phyloP scores from a whole-genome alignment of 2,113 vertebrate genomes.

The Ellobius talpinus region DNA sequence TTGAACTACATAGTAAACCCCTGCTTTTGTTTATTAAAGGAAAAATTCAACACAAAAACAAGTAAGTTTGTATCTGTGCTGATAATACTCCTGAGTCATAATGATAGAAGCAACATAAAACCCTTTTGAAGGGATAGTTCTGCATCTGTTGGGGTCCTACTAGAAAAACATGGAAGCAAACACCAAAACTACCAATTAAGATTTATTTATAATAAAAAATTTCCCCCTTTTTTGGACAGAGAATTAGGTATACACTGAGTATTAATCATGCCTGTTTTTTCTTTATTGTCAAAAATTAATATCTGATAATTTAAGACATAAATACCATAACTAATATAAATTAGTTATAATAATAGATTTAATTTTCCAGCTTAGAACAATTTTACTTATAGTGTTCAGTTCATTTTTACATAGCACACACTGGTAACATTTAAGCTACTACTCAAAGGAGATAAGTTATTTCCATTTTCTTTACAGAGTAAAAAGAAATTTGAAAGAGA shows the following conservation, averaged over 20 bases:
- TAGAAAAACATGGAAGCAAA: constrained; percentile 20
- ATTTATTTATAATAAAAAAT: constrained; percentile 3
- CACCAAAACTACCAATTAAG: neutral
- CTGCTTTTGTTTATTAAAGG: neutral
- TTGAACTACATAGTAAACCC: neutral
- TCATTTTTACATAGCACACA: neutral
- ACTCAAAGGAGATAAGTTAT: constrained; percentile 36
- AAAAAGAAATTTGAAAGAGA: constrained; percentile 99
- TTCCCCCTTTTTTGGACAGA: neutral
- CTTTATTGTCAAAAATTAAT: constrained; percentile 1
- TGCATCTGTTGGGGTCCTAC: neutral
- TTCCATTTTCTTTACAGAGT: constrained; percentile 89
- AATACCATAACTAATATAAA: neutral
- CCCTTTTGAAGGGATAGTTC: neutral
- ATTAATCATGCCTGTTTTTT: neutral
- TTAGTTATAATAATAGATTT: constrained; percentile 51
- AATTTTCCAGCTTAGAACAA: constrained; percentile 21
- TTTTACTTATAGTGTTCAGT: constrained; percentile 50
- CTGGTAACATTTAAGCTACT: constrained; percentile 58
- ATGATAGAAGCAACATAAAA: neutral
- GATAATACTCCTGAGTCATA: neutral
- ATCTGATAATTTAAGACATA: constrained; percentile 41
- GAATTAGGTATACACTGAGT: constrained; percentile 33
- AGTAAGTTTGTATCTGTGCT: neutral
- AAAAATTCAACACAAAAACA: neutral